Percentiles rank a stretch among this genome's conserved stretches.
Conservation (phyloP, 2,888 invertebrate species). For the Timema cristinae region DNA sequence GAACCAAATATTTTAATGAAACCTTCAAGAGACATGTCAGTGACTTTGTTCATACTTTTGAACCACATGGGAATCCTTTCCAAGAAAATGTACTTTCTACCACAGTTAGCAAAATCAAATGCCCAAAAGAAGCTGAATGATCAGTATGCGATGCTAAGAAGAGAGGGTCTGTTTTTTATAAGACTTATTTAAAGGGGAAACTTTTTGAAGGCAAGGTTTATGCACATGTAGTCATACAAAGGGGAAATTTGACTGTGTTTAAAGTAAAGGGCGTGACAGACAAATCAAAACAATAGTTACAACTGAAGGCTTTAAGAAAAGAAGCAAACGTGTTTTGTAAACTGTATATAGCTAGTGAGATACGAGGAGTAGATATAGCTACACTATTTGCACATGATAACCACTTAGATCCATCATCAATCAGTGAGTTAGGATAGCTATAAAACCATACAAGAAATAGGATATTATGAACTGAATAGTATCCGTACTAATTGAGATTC, state of each 20-base stretch:
- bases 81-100: background rate
- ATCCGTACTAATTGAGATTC: background rate
- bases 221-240: background rate
- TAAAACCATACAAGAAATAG: slow-evolving; percentile 1
- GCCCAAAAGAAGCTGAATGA: slow-evolving; percentile 8
- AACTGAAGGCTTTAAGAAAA: slow-evolving; percentile 3
- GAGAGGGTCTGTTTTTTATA: background rate
- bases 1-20: background rate
- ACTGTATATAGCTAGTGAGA: slow-evolving; percentile 1
- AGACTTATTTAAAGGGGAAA: background rate
- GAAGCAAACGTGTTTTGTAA: slow-evolving; percentile 4
- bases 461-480: slow-evolving; percentile 4
- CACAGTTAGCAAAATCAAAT: slow-evolving; percentile 2
- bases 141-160: slow-evolving; percentile 9
- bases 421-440: slow-evolving; percentile 2
- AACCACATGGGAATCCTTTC: background rate
- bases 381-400: slow-evolving; percentile 1
- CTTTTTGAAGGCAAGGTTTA: slow-evolving; percentile 1
- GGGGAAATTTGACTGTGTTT: background rate
- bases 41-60: background rate
- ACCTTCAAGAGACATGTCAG: too few species aligned
- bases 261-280: background rate
- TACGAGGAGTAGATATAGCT: slow-evolving; percentile 1
- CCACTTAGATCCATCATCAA: slow-evolving; percentile 2
- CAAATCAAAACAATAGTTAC: background rate